Conservation (phyloP, 2,797 vertebrate genomes). For the Salmo trutta region DNA sequence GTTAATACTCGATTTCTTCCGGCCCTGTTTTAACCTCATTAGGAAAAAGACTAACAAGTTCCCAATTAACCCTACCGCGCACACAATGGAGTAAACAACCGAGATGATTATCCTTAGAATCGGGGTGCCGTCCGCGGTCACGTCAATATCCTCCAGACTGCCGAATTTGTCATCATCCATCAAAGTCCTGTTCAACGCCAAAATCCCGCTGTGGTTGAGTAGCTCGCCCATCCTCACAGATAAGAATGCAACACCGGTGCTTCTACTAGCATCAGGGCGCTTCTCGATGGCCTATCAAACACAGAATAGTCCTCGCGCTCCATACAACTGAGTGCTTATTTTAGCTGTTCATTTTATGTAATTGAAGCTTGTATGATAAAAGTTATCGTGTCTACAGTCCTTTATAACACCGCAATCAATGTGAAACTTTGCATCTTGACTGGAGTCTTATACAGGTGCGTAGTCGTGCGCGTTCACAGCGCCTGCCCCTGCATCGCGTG, state of each 20-base stretch:
- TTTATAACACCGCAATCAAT: constrained; percentile 13
- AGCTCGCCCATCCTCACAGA: constrained; percentile 63
- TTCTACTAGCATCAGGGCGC: constrained; percentile 17
- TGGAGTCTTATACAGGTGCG: constrained; percentile 65
- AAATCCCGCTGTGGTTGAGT: constrained; percentile 67
- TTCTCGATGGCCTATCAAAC: constrained; percentile 33
- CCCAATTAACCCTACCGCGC: constrained; percentile 74
- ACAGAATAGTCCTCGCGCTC: neutral
- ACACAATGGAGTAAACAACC: constrained; percentile 76
- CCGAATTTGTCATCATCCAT: constrained; percentile 41
- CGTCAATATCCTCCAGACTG: constrained; percentile 68
- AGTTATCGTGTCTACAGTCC: neutral
- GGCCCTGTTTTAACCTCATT: constrained; percentile 73
- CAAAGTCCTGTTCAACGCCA: constrained; percentile 50
- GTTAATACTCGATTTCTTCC: constrained; percentile 77
- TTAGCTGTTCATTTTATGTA: neutral
- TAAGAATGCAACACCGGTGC: constrained; percentile 7
- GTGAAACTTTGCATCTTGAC: constrained; percentile 6
- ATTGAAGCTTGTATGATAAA: neutral
- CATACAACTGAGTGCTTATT: neutral
- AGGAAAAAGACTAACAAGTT: constrained; percentile 80
- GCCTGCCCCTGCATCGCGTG: constrained; percentile 38
- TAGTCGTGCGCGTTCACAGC: constrained; percentile 1
- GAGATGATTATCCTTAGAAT: constrained; percentile 72
- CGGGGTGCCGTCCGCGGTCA: constrained; percentile 69